Evolutionary conservation across 2,888 invertebrate genomes (phyloP), one percentile per base, ranked within the genome.

Genomic region (Leptinotarsa tumamoca): DNA sequence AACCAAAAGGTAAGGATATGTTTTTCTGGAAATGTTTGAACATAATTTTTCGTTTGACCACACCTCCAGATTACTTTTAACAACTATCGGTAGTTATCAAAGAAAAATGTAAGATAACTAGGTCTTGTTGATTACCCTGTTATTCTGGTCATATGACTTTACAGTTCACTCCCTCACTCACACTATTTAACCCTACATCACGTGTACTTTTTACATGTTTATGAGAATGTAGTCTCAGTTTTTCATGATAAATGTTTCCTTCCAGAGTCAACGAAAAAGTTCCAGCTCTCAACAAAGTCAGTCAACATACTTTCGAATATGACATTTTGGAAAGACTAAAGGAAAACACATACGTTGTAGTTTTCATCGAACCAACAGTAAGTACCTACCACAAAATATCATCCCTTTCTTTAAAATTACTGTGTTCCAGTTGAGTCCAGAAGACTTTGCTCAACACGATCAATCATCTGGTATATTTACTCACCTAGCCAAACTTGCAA

Each of bases 321-420:
- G 84, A 86, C 33, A 76, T 89, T 73, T 74, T 80, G 58, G 84
- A 85, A 58, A 79, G 79, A 71, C 74, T 87, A 50, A 84, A 84
- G 74, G 83, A 82, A 74, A 86, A 89, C 78, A 87, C 88, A 67
- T 86, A 88, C 83, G 83, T 90, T 72, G 86, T 90, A 74, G 88
- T 89, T 73, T 90, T 91, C 85, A 86, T 88, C 72, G 91, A 91
- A 85, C 86, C 89, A 80, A 89, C 88, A 80, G 90, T 91, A 88
- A 88, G 88, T 86, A n/a, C 14, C 27, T 54, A 23, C 13, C 14
- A 27, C 10, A 54, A 14, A 68, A 18, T 52, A 17, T 27, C 33
- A 4, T 17, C 14, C n/a, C 18, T 1, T 17, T 27, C 15, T 17
- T n/a, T 18, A 5, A 27, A 33, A 13, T 52, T n/a, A 50, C n/a